These are phyloP conservation scores for Antheraea mylitta DNA, from an alignment of 1,140 invertebrate genomes.

Conservation along the genomic window DNA sequence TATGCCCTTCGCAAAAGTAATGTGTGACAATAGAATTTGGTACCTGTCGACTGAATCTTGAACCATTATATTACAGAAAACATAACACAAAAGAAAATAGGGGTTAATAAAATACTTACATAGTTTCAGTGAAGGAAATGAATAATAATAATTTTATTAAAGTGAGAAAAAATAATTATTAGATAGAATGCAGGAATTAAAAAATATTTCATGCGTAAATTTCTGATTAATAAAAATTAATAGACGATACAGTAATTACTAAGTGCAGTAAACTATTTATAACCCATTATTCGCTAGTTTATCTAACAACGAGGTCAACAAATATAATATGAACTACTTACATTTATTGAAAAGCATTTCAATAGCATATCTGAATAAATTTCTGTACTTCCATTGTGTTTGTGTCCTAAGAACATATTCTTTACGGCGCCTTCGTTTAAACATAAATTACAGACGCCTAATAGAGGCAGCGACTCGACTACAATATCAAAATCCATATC, in stretches of 20 bases:
- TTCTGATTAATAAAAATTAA: neutral
- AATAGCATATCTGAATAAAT: constrained; percentile 54
- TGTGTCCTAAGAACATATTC: constrained; percentile 56
- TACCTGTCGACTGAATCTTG: no score
- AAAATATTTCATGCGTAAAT: no score
- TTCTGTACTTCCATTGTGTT: constrained; percentile 39
- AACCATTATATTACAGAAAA: no score
- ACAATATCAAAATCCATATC: constrained; percentile 51
- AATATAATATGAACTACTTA: constrained; percentile 34
- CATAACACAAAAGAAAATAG: no score
- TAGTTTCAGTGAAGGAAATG: no score
- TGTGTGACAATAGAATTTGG: no score
- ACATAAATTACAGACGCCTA: constrained; percentile 64
- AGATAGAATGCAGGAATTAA: no score
- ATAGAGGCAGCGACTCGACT: constrained; percentile 56
- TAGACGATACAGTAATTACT: neutral
- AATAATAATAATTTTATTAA: no score
- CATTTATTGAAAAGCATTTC: constrained; percentile 63
- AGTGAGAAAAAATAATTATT: neutral
- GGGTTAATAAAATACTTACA: no score
- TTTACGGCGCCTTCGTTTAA: constrained; percentile 55
- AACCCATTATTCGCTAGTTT: neutral
- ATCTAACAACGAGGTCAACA: neutral
- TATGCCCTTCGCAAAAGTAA: no score
- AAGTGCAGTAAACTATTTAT: neutral